Base-by-base conservation (phyloP, 1,140 invertebrate species). In the Cyphomyrmex costatus region DNA sequence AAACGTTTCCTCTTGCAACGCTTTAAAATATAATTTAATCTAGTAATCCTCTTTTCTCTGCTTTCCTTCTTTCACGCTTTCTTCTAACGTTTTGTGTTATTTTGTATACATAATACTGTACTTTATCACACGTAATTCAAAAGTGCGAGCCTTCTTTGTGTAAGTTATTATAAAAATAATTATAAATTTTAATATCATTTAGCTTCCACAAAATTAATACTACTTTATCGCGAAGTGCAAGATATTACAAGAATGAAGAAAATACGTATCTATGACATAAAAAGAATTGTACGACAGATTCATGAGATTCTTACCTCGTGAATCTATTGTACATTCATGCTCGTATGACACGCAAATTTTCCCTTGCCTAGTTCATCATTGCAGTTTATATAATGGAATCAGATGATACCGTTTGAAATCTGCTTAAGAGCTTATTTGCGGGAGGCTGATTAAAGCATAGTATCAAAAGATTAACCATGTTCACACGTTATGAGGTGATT, bases 381-480 rank as follows among this genome's bases (percentile, higher is more conserved):
- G 14, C 8, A 76, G 21, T 78, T 78, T 49, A 14, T 49, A 36
- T 36, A 51, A 24, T 68, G 4, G 14, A 6, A 36, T 12, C 63
- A 70, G 49, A 80, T 68, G 49, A 79, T 53, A 61, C n/a, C 10
- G 46, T 79, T 79, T 79, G 49, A 80, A 80, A 60, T 73, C 53
- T 82, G 51, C 79, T 82, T 65, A 60, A 33, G 27, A 58, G 68
- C 66, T 82, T 73, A 73, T 82, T 73, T 8, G 66, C 66, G 53
- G 16, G 7, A 12, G 61, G 30, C 33, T 73, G 79, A 82, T 82
- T 73, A 82, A 58, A 73, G 66, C 36, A 12, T 19, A 36, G 79
- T 36, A 73, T 82, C 36, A 82, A 82, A 82, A 82, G 66, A 82
- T 82, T 82, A 82, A 56, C 61, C 19, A 27, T 30, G 36, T 82